Evolutionary conservation across 2,888 invertebrate species (phyloP), one percentile per base, ranked within the genome.

Genomic region (Gastracanthus pulcherrimus): DNA sequence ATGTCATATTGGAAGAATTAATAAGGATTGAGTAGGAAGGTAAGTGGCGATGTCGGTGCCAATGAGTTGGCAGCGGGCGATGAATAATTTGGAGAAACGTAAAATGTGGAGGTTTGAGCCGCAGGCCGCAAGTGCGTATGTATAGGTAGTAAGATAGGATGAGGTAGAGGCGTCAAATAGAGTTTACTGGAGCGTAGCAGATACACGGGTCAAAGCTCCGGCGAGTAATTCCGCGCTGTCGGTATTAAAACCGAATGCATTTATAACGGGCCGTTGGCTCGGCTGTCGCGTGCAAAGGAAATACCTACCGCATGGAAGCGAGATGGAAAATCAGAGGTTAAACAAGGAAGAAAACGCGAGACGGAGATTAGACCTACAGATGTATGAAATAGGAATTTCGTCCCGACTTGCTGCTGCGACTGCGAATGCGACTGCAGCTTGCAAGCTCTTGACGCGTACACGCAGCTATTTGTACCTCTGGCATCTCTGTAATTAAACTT

Each of bases 201-300:
- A 80, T 81, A 72, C 64, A 64, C 51, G 76, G 36, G 62, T 55
- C 78, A 76, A 84, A 80, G 80, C 58, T 62, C 23, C 41, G 76
- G 84, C 82, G n/a, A n/a, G n/a, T 86, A 87, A 87, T 85, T 85
- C 84, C 66, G 78, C 1, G 55, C 75, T 82, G 84, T 84, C 82
- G 82, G 86, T 86, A 84, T 87, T 86, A 86, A 87, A 87, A 86
- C 83, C 82, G 77, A 85, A 86, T 87, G 83, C 84, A 86, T 86
- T 86, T 86, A 85, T 86, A 85, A 86, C 82, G 77, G 81, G 19
- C 72, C 74, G 62, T 60, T n/a, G n/a, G n/a, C n/a, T n/a, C n/a
- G n/a, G n/a, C n/a, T n/a, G n/a, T n/a, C 45, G 71, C 66, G 19
- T 9, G 51, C 48, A 58, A 71, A 58, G 19, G 72, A 36, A 58